Percentiles rank a stretch among this genome's conserved stretches.
These are phyloP conservation scores for Ptychobarbus kaznakovi DNA, from an alignment of 2,797 vertebrate genomes.

Conservation along the genomic window DNA sequence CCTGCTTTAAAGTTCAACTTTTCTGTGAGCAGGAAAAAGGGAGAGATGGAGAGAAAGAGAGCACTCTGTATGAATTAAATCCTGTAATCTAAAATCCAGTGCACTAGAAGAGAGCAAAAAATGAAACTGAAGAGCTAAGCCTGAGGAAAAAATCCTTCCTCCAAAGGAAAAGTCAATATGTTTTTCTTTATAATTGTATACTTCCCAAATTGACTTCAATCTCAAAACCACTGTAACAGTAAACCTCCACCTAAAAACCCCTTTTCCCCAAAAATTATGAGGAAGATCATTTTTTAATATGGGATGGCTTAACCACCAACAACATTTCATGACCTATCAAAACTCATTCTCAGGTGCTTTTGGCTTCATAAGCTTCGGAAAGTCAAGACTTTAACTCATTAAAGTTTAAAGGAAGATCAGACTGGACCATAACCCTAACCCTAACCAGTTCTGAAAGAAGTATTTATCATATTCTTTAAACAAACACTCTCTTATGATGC, in stretches of 20 bases:
- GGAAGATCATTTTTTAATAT: conserved; percentile 18
- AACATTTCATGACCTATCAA: conserved; percentile 24
- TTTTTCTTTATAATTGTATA: conserved; percentile 45
- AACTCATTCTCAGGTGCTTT: conserved; percentile 30
- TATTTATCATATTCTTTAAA: conserved; percentile 35
- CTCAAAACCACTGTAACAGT: conserved; percentile 45
- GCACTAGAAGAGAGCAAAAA: background rate
- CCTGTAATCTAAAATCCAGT: conserved; percentile 25
- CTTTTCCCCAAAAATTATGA: background rate
- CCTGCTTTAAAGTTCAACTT: conserved; percentile 50
- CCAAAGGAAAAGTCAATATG: conserved; percentile 33
- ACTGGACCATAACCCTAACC: conserved; percentile 13
- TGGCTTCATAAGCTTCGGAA: conserved; percentile 9
- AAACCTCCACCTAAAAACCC: conserved; percentile 17
- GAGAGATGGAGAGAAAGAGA: conserved; percentile 1
- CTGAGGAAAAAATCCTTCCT: conserved; percentile 14
- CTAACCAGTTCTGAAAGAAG: conserved; percentile 27
- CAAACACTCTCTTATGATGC: conserved; percentile 26
- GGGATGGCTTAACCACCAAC: background rate
- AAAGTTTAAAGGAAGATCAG: conserved; percentile 29
- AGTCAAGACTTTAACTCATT: conserved; percentile 29
- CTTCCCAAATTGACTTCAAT: conserved; percentile 43
- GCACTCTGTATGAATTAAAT: conserved; percentile 13
- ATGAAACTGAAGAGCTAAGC: conserved; percentile 49
- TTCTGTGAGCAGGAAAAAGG: conserved; percentile 42